Evolutionary conservation across 2,797 vertebrate species (phyloP).

Genomic region (Mallotus villosus): DNA sequence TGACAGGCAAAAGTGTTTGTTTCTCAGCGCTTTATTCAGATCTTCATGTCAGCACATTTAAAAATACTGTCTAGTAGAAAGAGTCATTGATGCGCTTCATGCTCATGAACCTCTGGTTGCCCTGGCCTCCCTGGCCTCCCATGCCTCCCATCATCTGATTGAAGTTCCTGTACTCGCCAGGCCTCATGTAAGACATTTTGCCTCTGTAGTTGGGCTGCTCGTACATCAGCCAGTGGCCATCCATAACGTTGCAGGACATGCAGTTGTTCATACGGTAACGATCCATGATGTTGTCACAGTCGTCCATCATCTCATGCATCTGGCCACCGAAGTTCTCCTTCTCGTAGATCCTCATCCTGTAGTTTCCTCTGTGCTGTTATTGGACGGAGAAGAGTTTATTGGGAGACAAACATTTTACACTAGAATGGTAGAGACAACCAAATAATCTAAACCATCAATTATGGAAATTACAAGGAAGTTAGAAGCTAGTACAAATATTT

Average conservation of each 20-base stretch:
- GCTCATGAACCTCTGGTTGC: slow-evolving; percentile 38
- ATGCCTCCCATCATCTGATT: slow-evolving; percentile 28
- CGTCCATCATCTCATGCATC: slow-evolving; percentile 50
- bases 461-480: too few relatives aligned
- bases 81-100: slow-evolving; percentile 49
- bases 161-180: slow-evolving; percentile 57
- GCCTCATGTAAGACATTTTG: slow-evolving; percentile 53
- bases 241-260: slow-evolving; percentile 55
- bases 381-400: neutral
- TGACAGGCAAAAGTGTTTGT: neutral
- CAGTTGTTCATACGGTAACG: slow-evolving; percentile 52
- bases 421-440: too few relatives aligned
- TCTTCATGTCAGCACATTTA: neutral
- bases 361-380: slow-evolving; percentile 32
- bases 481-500: too few relatives aligned
- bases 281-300: slow-evolving; percentile 47
- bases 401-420: too few relatives aligned
- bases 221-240: slow-evolving; percentile 56
- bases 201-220: slow-evolving; percentile 48
- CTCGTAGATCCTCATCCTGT: slow-evolving; percentile 55
- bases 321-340: slow-evolving; percentile 49
- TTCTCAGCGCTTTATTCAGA: neutral
- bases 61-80: neutral
- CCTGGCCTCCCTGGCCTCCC: neutral
- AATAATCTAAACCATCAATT: too few relatives aligned